Evolutionary conservation across 2,113 vertebrate genomes (phyloP).

Genomic region (Nycticryphes semicollaris): DNA sequence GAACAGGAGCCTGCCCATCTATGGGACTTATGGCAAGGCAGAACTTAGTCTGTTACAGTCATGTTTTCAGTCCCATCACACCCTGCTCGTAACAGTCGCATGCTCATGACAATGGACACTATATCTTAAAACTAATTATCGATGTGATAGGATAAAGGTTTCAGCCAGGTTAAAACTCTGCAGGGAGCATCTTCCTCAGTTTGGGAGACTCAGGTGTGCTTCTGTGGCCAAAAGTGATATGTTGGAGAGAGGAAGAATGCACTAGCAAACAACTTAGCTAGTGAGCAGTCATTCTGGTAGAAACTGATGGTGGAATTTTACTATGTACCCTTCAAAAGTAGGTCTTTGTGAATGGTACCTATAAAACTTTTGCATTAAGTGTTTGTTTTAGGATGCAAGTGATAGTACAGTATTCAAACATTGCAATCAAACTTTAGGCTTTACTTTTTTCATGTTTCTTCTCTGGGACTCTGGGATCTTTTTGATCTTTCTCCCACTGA

Average conservation of each 20-base stretch:
- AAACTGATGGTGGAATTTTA: background rate
- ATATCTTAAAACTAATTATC: background rate
- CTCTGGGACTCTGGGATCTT: background rate
- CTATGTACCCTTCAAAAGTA: background rate
- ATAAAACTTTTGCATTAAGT: background rate
- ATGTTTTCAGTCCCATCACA: background rate
- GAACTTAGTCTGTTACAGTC: background rate
- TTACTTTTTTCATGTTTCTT: background rate
- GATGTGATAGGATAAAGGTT: background rate
- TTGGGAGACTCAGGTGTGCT: background rate
- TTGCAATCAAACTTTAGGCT: background rate
- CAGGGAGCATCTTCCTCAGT: background rate
- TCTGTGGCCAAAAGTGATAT: background rate
- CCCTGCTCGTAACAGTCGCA: background rate
- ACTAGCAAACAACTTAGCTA: background rate
- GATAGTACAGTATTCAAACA: background rate
- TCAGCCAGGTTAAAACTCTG: background rate
- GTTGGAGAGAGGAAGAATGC: background rate
- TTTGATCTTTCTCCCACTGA: background rate
- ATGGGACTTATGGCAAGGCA: background rate
- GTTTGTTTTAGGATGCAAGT: background rate
- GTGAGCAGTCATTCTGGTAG: background rate
- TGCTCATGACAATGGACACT: background rate
- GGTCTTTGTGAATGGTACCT: background rate
- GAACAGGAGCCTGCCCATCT: background rate